phyloP scores from a whole-genome alignment of 2,888 invertebrate species.

The Lutraria lutraria region DNA sequence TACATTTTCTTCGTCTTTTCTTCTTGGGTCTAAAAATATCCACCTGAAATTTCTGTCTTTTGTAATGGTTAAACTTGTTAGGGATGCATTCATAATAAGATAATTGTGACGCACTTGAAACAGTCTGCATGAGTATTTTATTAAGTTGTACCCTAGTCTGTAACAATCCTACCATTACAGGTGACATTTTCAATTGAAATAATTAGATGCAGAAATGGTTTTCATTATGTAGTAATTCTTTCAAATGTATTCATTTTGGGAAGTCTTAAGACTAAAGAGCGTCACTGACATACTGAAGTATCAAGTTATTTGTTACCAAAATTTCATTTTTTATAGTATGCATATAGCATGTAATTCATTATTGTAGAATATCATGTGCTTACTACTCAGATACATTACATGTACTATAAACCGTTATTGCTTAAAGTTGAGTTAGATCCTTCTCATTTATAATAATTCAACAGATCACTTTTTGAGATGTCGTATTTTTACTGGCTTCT shows the following conservation, averaged over 20 bases:
- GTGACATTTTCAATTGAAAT: no score
- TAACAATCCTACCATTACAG: no score
- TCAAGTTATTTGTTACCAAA: no score
- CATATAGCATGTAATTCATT: no score
- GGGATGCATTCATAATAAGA: not conserved
- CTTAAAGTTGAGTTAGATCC: not conserved
- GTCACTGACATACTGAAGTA: no score
- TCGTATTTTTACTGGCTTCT: constrained; percentile 28
- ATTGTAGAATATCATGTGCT: not conserved
- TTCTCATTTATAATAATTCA: not conserved
- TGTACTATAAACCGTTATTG: not conserved
- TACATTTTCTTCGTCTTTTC: not conserved
- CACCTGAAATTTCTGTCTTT: not conserved
- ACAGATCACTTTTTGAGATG: constrained; percentile 20
- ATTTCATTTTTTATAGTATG: no score
- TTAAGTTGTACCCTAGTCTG: not conserved
- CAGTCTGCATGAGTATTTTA: not conserved
- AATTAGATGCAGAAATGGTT: no score
- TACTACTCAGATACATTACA: not conserved
- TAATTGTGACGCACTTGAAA: not conserved
- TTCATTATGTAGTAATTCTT: no score
- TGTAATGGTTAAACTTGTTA: not conserved
- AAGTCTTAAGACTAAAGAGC: no score
- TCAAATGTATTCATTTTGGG: no score
- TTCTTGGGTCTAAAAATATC: not conserved